Base-by-base conservation (phyloP, 2,113 vertebrate genomes). In the Phylloscopus trochilus region DNA sequence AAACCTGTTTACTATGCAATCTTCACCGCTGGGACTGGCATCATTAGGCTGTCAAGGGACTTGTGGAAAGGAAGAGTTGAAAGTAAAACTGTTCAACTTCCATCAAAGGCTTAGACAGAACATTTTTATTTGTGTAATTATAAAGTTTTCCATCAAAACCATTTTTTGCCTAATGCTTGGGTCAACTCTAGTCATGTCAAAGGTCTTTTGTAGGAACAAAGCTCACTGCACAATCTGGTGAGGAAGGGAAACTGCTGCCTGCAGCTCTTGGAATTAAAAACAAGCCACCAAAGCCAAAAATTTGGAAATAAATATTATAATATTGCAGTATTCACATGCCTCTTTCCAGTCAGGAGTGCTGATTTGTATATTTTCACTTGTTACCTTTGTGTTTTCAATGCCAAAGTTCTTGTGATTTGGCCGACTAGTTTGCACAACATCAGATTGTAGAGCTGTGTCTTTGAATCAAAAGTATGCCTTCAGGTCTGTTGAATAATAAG, bases 21-120 rank as follows among this genome's bases (percentile, higher is more conserved):
- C 28, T 75, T 92, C 41, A 20, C 90, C 4, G 0, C 83, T 63
- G 79, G 72, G 93, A 87, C 52, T 52, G 79, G 39, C 72, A 64
- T 64, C 13, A 0, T 2, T 4, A 22, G 37, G 27, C 64, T 74
- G 55, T 70, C 82, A 46, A 68, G 85, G 85, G 90, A 83, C 66
- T 80, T 15, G 59, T 24, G 68, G 83, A 83, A 83, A 90, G 75
- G 68, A 86, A 91, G 58, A 80, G 70, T 70, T 91, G 84, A 90
- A 90, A 95, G 59, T 66, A 53, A 92, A 78, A 52, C 68, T 64
- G 31, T 77, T 93, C 60, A 68, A 9, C 79, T 77, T 78, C 88
- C 60, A 60, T 94, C 91, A 88, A 62, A 96, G 79, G 52, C 82
- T 93, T 83, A 74, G 51, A 37, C 33, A n/a, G 70, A 87, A 39